phyloP scores from a whole-genome alignment of 2,888 invertebrate species.

The Macrophya annulata region DNA sequence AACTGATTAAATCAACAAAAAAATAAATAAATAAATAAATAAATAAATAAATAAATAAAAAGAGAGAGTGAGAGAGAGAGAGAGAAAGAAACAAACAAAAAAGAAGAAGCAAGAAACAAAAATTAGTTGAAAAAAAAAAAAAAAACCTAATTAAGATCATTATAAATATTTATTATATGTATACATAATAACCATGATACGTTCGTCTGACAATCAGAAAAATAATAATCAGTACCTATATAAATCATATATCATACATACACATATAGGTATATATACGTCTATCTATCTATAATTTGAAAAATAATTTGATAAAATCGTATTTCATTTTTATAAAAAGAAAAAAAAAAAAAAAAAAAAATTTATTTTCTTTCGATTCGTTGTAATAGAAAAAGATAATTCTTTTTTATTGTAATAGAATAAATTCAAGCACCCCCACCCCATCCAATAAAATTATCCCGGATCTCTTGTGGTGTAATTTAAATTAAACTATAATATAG shows the following conservation, averaged over 20 bases:
- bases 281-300: no score
- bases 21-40: background rate
- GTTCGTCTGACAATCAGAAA: conserved; percentile 19
- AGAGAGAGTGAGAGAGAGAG: background rate
- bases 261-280: no score
- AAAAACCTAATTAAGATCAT: background rate
- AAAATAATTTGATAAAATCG: no score
- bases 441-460: background rate
- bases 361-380: background rate
- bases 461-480: background rate
- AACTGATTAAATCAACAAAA: background rate
- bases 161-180: background rate
- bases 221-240: no score
- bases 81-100: background rate
- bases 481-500: no score
- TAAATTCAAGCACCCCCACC: background rate
- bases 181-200: no score
- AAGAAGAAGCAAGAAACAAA: background rate
- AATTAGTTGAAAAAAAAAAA: no score
- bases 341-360: no score
- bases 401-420: background rate
- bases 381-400: background rate
- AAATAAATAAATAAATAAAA: background rate
- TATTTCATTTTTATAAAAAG: no score
- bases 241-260: no score